These are phyloP conservation scores for Xestia ashworthii DNA, from an alignment of 2,888 invertebrate species.

Conservation along the genomic window DNA sequence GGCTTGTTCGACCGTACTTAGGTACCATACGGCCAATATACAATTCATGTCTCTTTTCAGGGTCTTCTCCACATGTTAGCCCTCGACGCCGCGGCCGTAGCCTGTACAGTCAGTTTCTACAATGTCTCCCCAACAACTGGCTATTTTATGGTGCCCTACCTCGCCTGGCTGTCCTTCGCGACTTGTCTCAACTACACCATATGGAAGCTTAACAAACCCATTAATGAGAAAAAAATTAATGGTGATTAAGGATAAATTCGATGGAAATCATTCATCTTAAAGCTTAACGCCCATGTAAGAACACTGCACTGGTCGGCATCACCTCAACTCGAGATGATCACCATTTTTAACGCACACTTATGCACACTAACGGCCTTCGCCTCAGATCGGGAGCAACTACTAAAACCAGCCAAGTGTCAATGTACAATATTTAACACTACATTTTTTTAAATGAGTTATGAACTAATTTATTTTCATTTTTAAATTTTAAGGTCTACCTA, in stretches of 20 bases:
- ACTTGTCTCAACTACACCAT: conserved; percentile 80
- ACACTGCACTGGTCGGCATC: neutral
- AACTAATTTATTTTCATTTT: neutral
- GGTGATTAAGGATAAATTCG: conserved; percentile 21
- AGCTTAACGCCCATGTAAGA: neutral
- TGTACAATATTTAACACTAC: neutral
- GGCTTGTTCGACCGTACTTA: too few relatives aligned
- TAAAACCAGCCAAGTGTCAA: neutral
- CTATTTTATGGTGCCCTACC: conserved; percentile 80
- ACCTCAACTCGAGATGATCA: neutral
- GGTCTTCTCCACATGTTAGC: conserved; percentile 84
- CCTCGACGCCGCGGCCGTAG: conserved; percentile 76
- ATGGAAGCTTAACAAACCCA: conserved; percentile 72
- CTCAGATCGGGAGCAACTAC: neutral
- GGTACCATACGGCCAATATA: neutral
- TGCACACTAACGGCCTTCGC: neutral
- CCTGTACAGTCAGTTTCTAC: conserved; percentile 80
- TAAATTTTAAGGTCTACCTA: neutral
- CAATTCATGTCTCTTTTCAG: conserved; percentile 66
- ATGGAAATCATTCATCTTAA: neutral
- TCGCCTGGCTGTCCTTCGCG: conserved; percentile 84
- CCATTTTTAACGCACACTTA: neutral
- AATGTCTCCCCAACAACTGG: conserved; percentile 77
- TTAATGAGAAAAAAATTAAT: conserved; percentile 31
- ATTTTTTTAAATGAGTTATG: neutral